Conservation (phyloP, 2,113 vertebrate genomes). For the Thermophis baileyi region DNA sequence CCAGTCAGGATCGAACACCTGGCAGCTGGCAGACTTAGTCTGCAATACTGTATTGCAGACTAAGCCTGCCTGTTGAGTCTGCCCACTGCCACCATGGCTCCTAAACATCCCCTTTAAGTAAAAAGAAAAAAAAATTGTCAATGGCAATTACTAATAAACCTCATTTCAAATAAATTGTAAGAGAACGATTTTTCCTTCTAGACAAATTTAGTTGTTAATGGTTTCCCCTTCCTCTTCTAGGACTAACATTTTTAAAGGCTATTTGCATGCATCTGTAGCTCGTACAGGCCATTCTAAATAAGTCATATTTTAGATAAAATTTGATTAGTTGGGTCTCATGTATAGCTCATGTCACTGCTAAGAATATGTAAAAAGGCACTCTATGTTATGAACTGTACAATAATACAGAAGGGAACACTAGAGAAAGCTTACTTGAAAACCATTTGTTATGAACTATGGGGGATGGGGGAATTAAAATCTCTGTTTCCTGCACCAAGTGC, state of each 20-base stretch:
- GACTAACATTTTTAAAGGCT: neutral
- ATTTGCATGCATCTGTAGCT: neutral
- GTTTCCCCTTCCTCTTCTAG: neutral
- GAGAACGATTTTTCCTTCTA: neutral
- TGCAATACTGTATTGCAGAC: too few species aligned
- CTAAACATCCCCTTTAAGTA: neutral
- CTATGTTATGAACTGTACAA: constrained; percentile 16
- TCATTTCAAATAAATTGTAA: neutral
- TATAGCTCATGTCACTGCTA: neutral
- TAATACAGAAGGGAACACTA: constrained; percentile 40
- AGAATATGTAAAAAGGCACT: constrained; percentile 11
- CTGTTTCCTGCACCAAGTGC: constrained; percentile 43
- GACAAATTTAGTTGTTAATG: neutral
- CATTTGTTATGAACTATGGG: constrained; percentile 46
- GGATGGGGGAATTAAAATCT: constrained; percentile 40
- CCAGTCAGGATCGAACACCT: neutral
- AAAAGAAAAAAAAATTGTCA: neutral
- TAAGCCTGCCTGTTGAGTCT: too few species aligned
- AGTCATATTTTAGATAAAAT: neutral
- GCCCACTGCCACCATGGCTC: neutral
- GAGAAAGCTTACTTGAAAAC: constrained; percentile 39
- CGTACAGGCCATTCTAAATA: neutral
- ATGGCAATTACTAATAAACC: neutral
- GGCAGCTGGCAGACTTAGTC: too few species aligned
- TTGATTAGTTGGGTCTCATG: constrained; percentile 28